A percentile compares a stretch with the other conserved stretches of the same genome.
These are phyloP conservation scores for Desmophyllum pertusum DNA, from an alignment of 92 coral and sea anemone genomes.

Conservation along the genomic window DNA sequence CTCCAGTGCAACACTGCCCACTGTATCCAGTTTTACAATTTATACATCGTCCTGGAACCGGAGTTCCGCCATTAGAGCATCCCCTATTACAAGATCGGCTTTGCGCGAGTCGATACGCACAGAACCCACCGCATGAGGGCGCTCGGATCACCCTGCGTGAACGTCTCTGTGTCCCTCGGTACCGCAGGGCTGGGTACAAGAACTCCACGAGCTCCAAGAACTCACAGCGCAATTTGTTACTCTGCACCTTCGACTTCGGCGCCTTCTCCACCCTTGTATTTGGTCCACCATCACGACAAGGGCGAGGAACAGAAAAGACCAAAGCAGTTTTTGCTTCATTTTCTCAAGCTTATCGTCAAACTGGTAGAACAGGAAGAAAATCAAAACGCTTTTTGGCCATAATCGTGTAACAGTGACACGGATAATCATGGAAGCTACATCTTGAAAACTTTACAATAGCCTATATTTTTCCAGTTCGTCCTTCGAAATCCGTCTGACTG, in stretches of 20 bases:
- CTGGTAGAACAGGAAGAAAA: not conserved
- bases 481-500: too few relatives aligned
- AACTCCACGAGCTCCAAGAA: not conserved
- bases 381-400: too few relatives aligned
- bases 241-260: conserved; percentile 32
- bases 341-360: not conserved
- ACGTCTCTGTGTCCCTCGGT: conserved; percentile 1
- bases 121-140: conserved; percentile 3
- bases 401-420: too few relatives aligned
- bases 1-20: conserved; percentile 24
- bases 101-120: not conserved
- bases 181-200: conserved; percentile 33
- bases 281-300: conserved; percentile 10
- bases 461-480: too few relatives aligned
- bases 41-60: not conserved
- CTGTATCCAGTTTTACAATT: conserved; percentile 2
- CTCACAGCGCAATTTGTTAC: not conserved
- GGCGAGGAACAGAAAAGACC: conserved; percentile 1
- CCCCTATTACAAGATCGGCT: not conserved
- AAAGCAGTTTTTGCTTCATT: conserved; percentile 4
- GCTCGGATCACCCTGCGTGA: conserved; percentile 5
- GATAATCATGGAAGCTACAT: too few relatives aligned
- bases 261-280: conserved; percentile 44
- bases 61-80: conserved; percentile 14
- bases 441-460: too few relatives aligned